Percentiles rank a stretch among this genome's conserved stretches.
phyloP scores from a whole-genome alignment of 2,888 invertebrate species.

The Drosophila leonis region DNA sequence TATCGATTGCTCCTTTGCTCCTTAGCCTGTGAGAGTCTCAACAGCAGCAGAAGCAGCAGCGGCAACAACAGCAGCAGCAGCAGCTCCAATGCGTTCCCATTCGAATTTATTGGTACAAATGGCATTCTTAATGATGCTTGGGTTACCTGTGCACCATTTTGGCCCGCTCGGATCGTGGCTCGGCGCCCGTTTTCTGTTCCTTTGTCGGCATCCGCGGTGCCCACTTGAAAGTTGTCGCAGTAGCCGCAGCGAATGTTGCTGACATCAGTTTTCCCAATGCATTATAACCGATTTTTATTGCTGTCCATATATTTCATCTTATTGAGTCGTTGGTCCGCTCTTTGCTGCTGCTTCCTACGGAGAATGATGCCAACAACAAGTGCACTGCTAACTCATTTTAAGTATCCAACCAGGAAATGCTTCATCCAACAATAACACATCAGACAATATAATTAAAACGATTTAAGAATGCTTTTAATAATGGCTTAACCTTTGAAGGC shows the following conservation, averaged over 20 bases:
- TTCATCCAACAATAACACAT: neutral
- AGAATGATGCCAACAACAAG: conserved; percentile 52
- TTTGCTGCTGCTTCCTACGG: conserved; percentile 12
- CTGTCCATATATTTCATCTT: conserved; percentile 84
- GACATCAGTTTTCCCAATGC: conserved; percentile 69
- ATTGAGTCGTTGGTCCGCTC: conserved; percentile 80
- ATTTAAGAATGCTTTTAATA: no score
- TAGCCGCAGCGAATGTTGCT: conserved; percentile 39
- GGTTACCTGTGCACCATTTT: conserved; percentile 48
- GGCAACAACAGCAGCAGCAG: conserved; percentile 35
- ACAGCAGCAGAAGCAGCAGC: conserved; percentile 40
- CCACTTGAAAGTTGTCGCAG: conserved; percentile 61
- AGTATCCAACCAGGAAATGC: conserved; percentile 17
- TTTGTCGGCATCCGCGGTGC: conserved; percentile 69
- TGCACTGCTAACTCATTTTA: conserved; percentile 35
- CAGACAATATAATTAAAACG: neutral
- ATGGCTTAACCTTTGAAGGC: neutral
- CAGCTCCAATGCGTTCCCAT: conserved; percentile 56
- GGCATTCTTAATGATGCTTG: conserved; percentile 82
- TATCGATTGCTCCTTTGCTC: conserved; percentile 75
- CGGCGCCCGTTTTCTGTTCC: conserved; percentile 72
- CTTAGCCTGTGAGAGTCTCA: conserved; percentile 16
- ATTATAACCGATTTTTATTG: conserved; percentile 84
- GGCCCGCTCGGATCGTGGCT: conserved; percentile 28
- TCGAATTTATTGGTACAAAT: conserved; percentile 84